A percentile compares a stretch with the other conserved stretches of the same genome.
Evolutionary conservation across 2,113 vertebrate species (phyloP).

Genomic region (Melanostigma gelatinosum): DNA sequence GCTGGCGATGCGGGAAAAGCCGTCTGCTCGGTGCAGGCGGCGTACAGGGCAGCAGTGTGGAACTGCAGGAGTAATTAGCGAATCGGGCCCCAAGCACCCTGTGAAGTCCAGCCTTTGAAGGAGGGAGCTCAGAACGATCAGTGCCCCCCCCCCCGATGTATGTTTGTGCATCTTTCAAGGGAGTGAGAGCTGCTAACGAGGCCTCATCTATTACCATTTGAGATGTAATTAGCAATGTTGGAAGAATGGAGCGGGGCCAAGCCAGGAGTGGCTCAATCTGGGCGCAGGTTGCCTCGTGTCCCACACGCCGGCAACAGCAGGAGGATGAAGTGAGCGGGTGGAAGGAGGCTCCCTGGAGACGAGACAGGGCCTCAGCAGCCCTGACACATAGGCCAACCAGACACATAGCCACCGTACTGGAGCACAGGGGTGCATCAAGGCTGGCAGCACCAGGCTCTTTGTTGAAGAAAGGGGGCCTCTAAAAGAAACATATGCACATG

Average conservation of each 20-base stretch:
- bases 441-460: slow-evolving; percentile 58
- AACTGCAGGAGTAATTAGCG: slow-evolving; percentile 76
- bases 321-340: slow-evolving; percentile 68
- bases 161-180: slow-evolving; percentile 78
- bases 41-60: slow-evolving; percentile 56
- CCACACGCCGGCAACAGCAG: slow-evolving; percentile 75
- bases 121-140: slow-evolving; percentile 66
- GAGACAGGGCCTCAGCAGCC: slow-evolving; percentile 54
- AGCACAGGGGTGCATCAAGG: slow-evolving; percentile 33
- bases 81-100: slow-evolving; percentile 60
- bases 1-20: slow-evolving; percentile 52
- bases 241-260: slow-evolving; percentile 68
- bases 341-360: slow-evolving; percentile 70
- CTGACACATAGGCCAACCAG: slow-evolving; percentile 55
- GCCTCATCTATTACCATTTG: slow-evolving; percentile 80
- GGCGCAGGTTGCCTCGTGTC: slow-evolving; percentile 59
- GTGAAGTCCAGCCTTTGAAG: slow-evolving; percentile 79
- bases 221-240: slow-evolving; percentile 77
- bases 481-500: slow-evolving; percentile 60
- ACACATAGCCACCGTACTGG: slow-evolving; percentile 52
- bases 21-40: slow-evolving; percentile 40
- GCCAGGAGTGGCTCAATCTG: slow-evolving; percentile 75
- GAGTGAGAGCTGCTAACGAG: slow-evolving; percentile 78
- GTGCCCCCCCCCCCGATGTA: slow-evolving; percentile 70
- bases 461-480: slow-evolving; percentile 44